Evolutionary conservation across 1,140 invertebrate species (phyloP).

Genomic region (Calliphora vicina): DNA sequence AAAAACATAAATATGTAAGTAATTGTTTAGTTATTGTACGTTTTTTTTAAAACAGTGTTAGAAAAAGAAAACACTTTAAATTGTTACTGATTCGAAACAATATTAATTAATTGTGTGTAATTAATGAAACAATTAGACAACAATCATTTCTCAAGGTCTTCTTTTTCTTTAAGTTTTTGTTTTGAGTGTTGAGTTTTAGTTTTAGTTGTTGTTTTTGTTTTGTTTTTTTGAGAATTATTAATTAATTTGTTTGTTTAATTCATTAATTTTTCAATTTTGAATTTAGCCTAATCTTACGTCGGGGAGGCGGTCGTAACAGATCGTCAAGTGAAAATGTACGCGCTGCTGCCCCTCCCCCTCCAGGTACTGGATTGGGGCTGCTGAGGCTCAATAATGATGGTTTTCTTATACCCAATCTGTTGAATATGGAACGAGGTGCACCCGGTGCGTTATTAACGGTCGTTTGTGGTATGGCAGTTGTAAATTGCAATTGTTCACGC

Average conservation of each 20-base stretch:
- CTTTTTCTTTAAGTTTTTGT: slow-evolving; percentile 10
- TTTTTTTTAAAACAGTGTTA: neutral
- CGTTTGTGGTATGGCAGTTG: slow-evolving; percentile 57
- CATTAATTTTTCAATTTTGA: slow-evolving; percentile 38
- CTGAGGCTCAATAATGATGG: slow-evolving; percentile 78
- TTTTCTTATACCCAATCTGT: slow-evolving; percentile 81
- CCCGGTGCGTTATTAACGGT: slow-evolving; percentile 59
- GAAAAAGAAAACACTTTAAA: neutral
- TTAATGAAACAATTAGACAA: neutral
- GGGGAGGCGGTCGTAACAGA: slow-evolving; percentile 76
- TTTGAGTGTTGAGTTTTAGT: neutral
- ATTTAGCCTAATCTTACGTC: slow-evolving; percentile 70
- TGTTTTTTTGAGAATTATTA: neutral
- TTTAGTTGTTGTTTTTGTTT: neutral
- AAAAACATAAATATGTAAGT: neutral
- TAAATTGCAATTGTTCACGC: slow-evolving; percentile 48
- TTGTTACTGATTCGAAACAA: too few species aligned
- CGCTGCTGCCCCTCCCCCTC: slow-evolving; percentile 65
- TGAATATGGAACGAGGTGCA: slow-evolving; percentile 72
- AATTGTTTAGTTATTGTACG: neutral
- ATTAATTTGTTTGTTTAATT: neutral
- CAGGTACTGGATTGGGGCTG: slow-evolving; percentile 66
- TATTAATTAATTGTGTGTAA: neutral
- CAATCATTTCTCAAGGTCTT: neutral
- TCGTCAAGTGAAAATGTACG: slow-evolving; percentile 84